phyloP scores from a whole-genome alignment of 1,140 invertebrate genomes.

The Helicoverpa zea region DNA sequence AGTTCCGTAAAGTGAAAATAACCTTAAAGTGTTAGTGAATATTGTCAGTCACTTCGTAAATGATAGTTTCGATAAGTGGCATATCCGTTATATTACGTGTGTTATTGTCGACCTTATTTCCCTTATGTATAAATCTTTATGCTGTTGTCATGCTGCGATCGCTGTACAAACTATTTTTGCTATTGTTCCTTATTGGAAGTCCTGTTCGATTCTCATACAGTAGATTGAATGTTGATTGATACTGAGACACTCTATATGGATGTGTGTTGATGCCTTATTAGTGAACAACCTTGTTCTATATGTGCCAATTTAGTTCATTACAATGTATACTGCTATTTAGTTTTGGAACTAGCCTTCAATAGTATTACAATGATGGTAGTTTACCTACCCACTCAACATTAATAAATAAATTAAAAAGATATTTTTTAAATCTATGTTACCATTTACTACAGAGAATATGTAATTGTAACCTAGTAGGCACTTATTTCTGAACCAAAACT shows the following conservation, averaged over 20 bases:
- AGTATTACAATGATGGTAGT: not conserved
- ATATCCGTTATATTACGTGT: constrained; percentile 28
- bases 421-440: too few species aligned
- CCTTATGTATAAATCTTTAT: constrained; percentile 22
- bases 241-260: not conserved
- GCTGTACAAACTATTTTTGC: constrained; percentile 13
- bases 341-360: not conserved
- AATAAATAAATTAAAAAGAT: too few species aligned
- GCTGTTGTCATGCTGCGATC: not conserved
- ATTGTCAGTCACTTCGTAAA: constrained; percentile 30
- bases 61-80: constrained; percentile 21
- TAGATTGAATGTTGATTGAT: constrained; percentile 32
- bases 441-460: too few species aligned
- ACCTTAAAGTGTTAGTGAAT: constrained; percentile 38
- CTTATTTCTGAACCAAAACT: too few species aligned
- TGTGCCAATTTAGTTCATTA: constrained; percentile 6
- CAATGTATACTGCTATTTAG: not conserved
- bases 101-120: constrained; percentile 36
- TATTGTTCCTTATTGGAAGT: constrained; percentile 16
- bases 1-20: constrained; percentile 12
- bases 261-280: constrained; percentile 2
- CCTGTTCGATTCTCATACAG: constrained; percentile 31
- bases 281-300: constrained; percentile 12
- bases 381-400: not conserved
- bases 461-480: too few species aligned